A percentile compares a stretch with the other conserved stretches of the same genome.
Conservation (phyloP, 1,140 invertebrate genomes). For the Orussus abietinus region DNA sequence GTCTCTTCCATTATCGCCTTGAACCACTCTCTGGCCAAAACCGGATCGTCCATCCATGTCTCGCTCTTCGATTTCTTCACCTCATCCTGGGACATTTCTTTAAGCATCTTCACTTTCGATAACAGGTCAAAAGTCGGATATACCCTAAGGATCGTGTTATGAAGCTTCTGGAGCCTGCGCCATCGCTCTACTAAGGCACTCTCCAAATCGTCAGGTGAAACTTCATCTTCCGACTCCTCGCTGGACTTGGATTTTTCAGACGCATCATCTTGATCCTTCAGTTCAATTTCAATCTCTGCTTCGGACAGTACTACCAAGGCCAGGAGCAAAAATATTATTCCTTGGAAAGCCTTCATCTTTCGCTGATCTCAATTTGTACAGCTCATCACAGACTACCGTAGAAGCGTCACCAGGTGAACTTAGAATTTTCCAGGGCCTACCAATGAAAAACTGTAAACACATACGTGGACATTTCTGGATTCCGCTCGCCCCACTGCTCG, state of each 20-base stretch:
- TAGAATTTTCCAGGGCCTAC: slow-evolving; percentile 10
- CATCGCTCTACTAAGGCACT: slow-evolving; percentile 33
- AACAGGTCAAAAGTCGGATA: neutral
- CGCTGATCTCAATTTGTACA: slow-evolving; percentile 3
- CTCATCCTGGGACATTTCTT: neutral
- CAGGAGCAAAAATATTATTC: slow-evolving; percentile 17
- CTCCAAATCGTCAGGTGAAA: slow-evolving; percentile 31
- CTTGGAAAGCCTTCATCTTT: slow-evolving; percentile 15
- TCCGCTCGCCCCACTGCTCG: slow-evolving; percentile 14
- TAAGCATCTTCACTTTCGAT: neutral
- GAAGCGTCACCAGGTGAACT: slow-evolving; percentile 5
- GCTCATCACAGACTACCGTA: slow-evolving; percentile 13
- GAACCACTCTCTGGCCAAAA: too few relatives aligned
- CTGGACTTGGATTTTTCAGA: slow-evolving; percentile 25
- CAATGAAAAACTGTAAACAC: slow-evolving; percentile 19
- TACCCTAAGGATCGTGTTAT: slow-evolving; percentile 34
- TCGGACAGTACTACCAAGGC: slow-evolving; percentile 20
- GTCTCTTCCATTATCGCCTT: too few relatives aligned
- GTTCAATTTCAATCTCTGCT: slow-evolving; percentile 25
- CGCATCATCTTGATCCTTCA: slow-evolving; percentile 22
- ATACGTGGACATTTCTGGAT: slow-evolving; percentile 34
- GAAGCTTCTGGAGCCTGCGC: slow-evolving; percentile 32
- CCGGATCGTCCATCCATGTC: too few relatives aligned
- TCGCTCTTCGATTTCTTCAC: neutral
- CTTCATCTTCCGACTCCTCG: slow-evolving; percentile 31